Base-by-base conservation (phyloP, 2,888 invertebrate genomes). In the Malthinus flaveolus region DNA sequence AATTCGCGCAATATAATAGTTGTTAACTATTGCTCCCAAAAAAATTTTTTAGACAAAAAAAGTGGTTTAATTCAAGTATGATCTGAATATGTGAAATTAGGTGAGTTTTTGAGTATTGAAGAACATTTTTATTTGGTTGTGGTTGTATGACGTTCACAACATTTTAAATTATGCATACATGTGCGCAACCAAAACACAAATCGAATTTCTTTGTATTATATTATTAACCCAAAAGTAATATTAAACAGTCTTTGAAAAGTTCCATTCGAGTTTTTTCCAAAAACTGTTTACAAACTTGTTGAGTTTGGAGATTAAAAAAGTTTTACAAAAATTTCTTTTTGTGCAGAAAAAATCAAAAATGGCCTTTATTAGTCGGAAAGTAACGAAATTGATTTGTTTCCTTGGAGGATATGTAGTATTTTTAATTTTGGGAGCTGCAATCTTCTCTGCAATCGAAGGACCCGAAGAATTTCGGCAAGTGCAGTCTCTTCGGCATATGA, bases 401-500 rank as follows among this genome's bases (percentile, higher is more conserved):
- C 48, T 71, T 75, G 52, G 71, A 75, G 68, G 78, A 71, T 61
- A 83, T 70, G 63, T 83, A 15, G 70, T 85, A 34, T 89, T 86
- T 74, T 75, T 89, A 60, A 78, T 87, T 33, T 76, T 89, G 75
- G 93, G 93, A 11, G 92, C 93, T 0, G 82, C 86, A 11, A 85
- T 93, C 59, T 93, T 93, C 76, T 88, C 89, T 56, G 84, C 87
- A n/a, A 87, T 91, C 64, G 93, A 93, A 77, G 85, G 86, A 4
- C 91, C 91, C 0, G 79, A 85, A 67, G 90, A 91, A 74, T 79
- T 80, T 37, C 79, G 82, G 49, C 81, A 84, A 54, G 83, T 85
- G 33, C 79, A 82, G 48, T 80, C 80, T 42, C 77, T 91, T 39
- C 79, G 82, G 50, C 74, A 78, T 33, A 74, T 84, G 59, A 83